A percentile compares a stretch with the other conserved stretches of the same genome.
Evolutionary conservation across 2,797 vertebrate species (phyloP).

Genomic region (Sebastes umbrosus): DNA sequence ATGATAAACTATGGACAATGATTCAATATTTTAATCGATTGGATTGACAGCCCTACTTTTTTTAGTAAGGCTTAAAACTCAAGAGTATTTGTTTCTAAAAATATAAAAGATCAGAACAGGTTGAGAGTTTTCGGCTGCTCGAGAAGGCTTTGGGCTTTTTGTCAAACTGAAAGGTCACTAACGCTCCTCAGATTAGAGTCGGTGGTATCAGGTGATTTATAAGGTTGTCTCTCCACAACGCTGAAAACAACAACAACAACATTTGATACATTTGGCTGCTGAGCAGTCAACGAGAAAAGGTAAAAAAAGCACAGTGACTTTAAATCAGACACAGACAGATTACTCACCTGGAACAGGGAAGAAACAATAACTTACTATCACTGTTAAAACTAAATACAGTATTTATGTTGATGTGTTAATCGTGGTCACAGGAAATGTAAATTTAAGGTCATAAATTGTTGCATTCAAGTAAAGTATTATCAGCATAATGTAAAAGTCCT

Average conservation of each 20-base stretch:
- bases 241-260: constrained; percentile 43
- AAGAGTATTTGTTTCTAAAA: neutral
- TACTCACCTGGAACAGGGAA: neutral
- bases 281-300: neutral
- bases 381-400: neutral
- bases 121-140: neutral
- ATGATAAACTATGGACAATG: too few relatives aligned
- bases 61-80: neutral
- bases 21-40: too few relatives aligned
- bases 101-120: neutral
- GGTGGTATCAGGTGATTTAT: constrained; percentile 71
- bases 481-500: neutral
- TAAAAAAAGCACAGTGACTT: neutral
- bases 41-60: neutral
- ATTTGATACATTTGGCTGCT: constrained; percentile 41
- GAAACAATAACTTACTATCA: neutral
- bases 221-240: constrained; percentile 51
- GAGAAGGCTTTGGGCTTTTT: constrained; percentile 50
- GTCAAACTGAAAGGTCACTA: constrained; percentile 81
- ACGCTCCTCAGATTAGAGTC: constrained; percentile 45
- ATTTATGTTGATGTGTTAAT: neutral
- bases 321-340: neutral
- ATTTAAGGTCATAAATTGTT: neutral
- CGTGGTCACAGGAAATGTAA: neutral
- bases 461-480: neutral